Evolutionary conservation across 2,797 vertebrate species (phyloP).

Genomic region (Falco naumanni): DNA sequence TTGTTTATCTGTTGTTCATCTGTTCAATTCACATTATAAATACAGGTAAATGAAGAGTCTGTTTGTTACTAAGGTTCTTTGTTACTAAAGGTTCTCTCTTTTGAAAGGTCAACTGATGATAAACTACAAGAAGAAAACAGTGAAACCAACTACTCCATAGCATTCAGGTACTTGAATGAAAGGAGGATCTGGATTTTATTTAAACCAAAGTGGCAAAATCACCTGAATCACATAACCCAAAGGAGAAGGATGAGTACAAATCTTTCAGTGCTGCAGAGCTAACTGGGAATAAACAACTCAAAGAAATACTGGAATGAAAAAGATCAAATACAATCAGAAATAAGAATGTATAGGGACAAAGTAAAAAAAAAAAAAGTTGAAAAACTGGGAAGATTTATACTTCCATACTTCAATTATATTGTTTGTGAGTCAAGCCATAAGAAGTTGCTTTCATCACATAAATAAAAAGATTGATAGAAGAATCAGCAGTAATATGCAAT

Average conservation of each 20-base stretch:
- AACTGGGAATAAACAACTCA: fast-evolving
- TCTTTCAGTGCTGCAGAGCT: background rate
- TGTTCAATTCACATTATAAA: background rate
- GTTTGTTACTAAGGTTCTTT: background rate
- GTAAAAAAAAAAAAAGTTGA: fast-evolving
- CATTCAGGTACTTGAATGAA: background rate
- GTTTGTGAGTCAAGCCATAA: background rate
- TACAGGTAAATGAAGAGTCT: background rate
- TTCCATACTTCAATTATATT: background rate
- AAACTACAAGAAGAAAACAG: background rate
- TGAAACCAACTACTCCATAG: background rate
- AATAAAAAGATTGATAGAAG: background rate
- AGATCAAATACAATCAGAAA: background rate
- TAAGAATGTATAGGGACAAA: background rate
- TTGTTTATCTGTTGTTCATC: background rate
- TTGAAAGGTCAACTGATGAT: background rate
- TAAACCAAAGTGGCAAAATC: background rate
- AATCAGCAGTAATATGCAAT: background rate
- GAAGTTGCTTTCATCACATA: background rate
- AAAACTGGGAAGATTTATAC: background rate
- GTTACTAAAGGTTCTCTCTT: background rate
- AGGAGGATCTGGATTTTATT: background rate
- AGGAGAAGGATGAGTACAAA: background rate
- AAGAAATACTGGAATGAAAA: background rate
- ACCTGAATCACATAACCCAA: background rate